Percentiles rank a stretch among this genome's conserved stretches.
These are phyloP conservation scores for Meloe dianella DNA, from an alignment of 2,888 invertebrate genomes.

Conservation along the genomic window DNA sequence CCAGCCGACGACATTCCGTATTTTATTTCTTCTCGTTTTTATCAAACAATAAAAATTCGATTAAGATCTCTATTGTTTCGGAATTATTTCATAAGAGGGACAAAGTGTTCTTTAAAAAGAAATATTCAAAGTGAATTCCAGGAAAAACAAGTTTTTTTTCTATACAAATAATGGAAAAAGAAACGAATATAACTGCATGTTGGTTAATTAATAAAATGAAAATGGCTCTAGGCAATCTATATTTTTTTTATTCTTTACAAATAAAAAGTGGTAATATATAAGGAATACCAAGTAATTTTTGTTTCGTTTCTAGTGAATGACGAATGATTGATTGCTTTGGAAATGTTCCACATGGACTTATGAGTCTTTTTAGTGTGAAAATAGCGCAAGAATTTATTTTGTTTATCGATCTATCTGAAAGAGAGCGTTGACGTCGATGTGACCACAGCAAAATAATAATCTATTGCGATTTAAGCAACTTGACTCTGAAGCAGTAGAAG, in stretches of 20 bases:
- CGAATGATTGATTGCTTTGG: slow-evolving; percentile 23
- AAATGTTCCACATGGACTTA: background rate
- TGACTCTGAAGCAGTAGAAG: no score
- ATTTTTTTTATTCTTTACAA: background rate
- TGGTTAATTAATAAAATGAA: slow-evolving; percentile 45
- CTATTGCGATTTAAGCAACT: no score
- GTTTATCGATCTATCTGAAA: no score
- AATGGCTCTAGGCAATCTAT: slow-evolving; percentile 37
- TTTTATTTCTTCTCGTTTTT: slow-evolving; percentile 27
- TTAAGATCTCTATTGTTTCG: slow-evolving; percentile 32
- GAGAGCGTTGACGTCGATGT: no score
- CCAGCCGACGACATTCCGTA: slow-evolving; percentile 20
- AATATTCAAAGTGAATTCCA: slow-evolving; percentile 26
- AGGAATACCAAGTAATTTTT: background rate
- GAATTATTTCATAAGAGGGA: slow-evolving; percentile 23
- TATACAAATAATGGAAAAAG: slow-evolving; percentile 30
- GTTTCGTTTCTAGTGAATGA: background rate
- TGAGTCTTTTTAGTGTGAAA: background rate
- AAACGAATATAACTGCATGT: slow-evolving; percentile 11
- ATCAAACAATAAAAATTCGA: slow-evolving; percentile 32
- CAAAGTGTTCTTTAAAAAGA: slow-evolving; percentile 19
- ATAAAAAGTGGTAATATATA: background rate
- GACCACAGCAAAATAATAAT: no score
- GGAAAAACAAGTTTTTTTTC: slow-evolving; percentile 24
- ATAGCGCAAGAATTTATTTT: no score